Percentiles rank a stretch among this genome's conserved stretches.
Evolutionary conservation across 2,797 vertebrate genomes (phyloP).

Genomic region (Enteromius mattozi): DNA sequence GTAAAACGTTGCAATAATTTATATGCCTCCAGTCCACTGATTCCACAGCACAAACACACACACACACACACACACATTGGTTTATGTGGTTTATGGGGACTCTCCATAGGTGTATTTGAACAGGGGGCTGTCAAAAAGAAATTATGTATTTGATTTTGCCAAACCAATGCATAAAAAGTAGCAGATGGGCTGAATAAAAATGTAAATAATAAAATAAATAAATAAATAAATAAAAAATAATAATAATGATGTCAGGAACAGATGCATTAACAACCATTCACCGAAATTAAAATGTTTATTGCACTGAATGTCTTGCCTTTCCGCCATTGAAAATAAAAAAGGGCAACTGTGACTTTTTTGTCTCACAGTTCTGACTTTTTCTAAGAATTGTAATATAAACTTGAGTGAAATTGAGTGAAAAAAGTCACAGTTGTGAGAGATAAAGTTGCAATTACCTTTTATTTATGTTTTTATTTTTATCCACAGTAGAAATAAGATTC

Average conservation of each 20-base stretch:
- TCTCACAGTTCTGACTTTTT: no score
- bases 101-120: neutral
- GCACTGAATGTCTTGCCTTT: neutral
- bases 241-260: neutral
- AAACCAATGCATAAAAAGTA: neutral
- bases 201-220: neutral
- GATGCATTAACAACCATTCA: neutral
- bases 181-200: neutral
- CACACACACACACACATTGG: neutral
- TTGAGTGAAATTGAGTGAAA: neutral
- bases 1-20: slow-evolving; percentile 13
- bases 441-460: no score
- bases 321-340: no score
- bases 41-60: slow-evolving; percentile 5
- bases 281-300: neutral
- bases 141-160: neutral
- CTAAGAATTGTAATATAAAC: no score
- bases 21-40: neutral
- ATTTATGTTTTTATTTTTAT: neutral
- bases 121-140: neutral
- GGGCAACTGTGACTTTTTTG: no score
- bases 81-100: neutral
- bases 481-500: neutral
- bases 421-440: neutral
- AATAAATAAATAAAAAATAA: no score